phyloP scores from a whole-genome alignment of 2,888 invertebrate genomes.

The Molanna angustata region DNA sequence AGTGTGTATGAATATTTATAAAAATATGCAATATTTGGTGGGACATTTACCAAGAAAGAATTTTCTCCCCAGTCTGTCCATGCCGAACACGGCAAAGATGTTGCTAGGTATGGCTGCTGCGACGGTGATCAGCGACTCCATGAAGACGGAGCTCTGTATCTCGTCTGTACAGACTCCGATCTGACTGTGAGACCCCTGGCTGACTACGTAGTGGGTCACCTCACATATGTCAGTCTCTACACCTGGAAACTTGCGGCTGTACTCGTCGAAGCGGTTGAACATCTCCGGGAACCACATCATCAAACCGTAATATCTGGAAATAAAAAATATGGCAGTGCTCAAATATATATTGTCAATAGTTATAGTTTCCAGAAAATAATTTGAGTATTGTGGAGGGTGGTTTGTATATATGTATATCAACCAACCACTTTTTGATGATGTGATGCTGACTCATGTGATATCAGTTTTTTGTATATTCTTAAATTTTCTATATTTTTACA shows the following conservation, averaged over 20 bases:
- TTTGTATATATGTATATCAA: too few relatives aligned
- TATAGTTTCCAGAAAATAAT: too few relatives aligned
- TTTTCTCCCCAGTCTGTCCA: constrained; percentile 84
- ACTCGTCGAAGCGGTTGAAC: constrained; percentile 87
- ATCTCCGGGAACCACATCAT: constrained; percentile 98
- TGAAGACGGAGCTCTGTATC: constrained; percentile 76
- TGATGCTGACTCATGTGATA: too few relatives aligned
- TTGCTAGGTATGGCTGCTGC: constrained; percentile 85
- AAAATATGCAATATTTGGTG: too few relatives aligned
- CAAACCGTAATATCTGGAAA: constrained; percentile 78
- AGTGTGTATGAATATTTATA: too few relatives aligned
- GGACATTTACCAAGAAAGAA: constrained; percentile 70
- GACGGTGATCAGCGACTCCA: constrained; percentile 83
- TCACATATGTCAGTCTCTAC: constrained; percentile 68
- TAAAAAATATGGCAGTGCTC: not conserved
- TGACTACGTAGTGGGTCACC: constrained; percentile 74
- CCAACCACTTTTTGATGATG: too few relatives aligned
- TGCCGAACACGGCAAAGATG: constrained; percentile 75
- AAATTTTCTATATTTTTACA: too few relatives aligned
- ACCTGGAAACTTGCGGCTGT: constrained; percentile 64
- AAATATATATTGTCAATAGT: not conserved
- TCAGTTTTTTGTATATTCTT: too few relatives aligned
- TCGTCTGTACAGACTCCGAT: constrained; percentile 63
- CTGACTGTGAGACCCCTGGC: constrained; percentile 60
- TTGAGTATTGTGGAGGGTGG: too few relatives aligned